Conservation (phyloP, 2,113 vertebrate genomes). For the Paraplagusia blochii region DNA sequence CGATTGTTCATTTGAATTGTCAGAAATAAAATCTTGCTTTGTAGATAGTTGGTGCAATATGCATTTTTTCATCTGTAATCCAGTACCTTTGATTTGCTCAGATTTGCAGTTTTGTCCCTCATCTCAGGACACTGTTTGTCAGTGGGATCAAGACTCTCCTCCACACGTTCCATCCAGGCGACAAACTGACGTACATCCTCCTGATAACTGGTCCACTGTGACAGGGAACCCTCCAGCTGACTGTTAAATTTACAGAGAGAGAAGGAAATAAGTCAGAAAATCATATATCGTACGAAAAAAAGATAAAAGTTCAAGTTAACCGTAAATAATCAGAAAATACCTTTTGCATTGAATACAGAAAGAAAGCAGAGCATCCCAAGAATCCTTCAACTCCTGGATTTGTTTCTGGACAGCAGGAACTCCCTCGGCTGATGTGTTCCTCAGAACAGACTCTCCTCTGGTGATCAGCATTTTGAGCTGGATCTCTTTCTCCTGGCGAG, state of each 20-base stretch:
- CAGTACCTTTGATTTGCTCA: slow-evolving; percentile 88
- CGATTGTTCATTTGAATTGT: no score
- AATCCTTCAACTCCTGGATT: slow-evolving; percentile 86
- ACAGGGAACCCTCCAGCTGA: slow-evolving; percentile 91
- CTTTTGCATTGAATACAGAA: slow-evolving; percentile 92
- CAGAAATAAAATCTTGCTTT: no score
- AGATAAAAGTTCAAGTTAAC: not conserved
- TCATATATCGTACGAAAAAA: not conserved
- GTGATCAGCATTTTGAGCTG: slow-evolving; percentile 91
- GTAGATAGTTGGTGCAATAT: no score
- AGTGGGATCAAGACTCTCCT: slow-evolving; percentile 79
- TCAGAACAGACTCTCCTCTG: slow-evolving; percentile 90
- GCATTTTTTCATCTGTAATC: not conserved
- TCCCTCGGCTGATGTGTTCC: slow-evolving; percentile 90
- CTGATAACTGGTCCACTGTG: slow-evolving; percentile 97
- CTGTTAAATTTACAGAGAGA: slow-evolving; percentile 68
- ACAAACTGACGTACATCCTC: slow-evolving; percentile 91
- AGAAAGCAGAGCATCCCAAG: slow-evolving; percentile 88
- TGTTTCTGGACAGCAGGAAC: slow-evolving; percentile 81
- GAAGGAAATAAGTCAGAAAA: slow-evolving; percentile 1
- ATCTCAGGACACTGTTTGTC: slow-evolving; percentile 85
- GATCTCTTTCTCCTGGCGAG: slow-evolving; percentile 94
- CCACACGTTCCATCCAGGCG: slow-evolving; percentile 86
- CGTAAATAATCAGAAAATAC: slow-evolving; percentile 56
- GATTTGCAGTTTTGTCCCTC: slow-evolving; percentile 85